A percentile compares a stretch with the other conserved stretches of the same genome.
Conservation (phyloP, 2,888 invertebrate species). For the Andrena hattorfiana region DNA sequence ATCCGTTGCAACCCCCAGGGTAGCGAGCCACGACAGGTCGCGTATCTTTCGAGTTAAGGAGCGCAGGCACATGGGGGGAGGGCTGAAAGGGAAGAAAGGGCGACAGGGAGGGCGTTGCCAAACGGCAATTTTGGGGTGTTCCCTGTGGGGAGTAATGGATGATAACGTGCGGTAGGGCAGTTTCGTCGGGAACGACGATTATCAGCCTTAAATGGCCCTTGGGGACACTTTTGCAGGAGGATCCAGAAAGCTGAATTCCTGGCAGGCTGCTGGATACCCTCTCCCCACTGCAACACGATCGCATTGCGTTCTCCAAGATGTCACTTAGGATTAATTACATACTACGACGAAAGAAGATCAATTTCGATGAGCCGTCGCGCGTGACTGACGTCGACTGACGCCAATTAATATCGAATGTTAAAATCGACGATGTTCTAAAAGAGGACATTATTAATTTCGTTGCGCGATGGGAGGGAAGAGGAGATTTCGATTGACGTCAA, state of each 20-base stretch:
- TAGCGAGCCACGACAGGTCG: background rate
- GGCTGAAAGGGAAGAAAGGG: conserved; percentile 19
- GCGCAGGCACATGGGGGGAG: conserved; percentile 9
- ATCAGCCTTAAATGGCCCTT: conserved; percentile 58
- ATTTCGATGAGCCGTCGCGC: background rate
- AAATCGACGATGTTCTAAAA: background rate
- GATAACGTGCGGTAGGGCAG: conserved; percentile 75
- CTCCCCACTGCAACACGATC: too few relatives aligned
- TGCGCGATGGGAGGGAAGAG: background rate
- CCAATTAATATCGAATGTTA: too few relatives aligned
- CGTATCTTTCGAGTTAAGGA: conserved; percentile 15
- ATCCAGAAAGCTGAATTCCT: conserved; percentile 42
- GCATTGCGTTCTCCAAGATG: background rate
- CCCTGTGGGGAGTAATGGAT: conserved; percentile 60
- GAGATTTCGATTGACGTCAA: background rate
- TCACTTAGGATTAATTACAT: conserved; percentile 12
- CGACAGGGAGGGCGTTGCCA: conserved; percentile 41
- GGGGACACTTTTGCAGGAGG: conserved; percentile 51
- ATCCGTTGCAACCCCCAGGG: conserved; percentile 12
- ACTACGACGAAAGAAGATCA: background rate
- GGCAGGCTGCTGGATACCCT: conserved; percentile 15
- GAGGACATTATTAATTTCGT: background rate
- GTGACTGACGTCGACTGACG: too few relatives aligned
- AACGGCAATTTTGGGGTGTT: conserved; percentile 55
- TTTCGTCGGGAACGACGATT: conserved; percentile 63